These are phyloP conservation scores for Liopterus haemorrhoidalis DNA, from an alignment of 2,888 invertebrate genomes.

Conservation along the genomic window DNA sequence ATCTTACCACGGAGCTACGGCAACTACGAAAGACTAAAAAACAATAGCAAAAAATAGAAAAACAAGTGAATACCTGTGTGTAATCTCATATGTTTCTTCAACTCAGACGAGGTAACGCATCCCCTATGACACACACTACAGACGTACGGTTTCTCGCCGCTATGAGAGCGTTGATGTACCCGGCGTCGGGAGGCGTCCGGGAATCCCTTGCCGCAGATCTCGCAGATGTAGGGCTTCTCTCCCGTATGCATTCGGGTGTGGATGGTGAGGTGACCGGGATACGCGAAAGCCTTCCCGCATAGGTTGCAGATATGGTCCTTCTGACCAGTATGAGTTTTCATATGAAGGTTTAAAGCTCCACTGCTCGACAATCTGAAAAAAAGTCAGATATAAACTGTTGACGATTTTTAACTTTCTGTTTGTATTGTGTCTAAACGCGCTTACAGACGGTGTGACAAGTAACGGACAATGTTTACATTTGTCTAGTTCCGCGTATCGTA, in stretches of 20 bases:
- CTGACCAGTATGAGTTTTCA: conserved; percentile 28
- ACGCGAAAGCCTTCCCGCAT: conserved; percentile 27
- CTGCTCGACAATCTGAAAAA: conserved; percentile 24
- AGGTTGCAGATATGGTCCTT: conserved; percentile 26
- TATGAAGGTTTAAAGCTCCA: conserved; percentile 24
- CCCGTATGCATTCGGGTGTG: conserved; percentile 27
- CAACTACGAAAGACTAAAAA: too few relatives aligned
- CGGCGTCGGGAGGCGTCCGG: conserved; percentile 49
- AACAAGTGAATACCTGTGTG: too few relatives aligned
- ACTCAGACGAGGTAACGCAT: conserved; percentile 43
- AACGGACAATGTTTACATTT: too few relatives aligned
- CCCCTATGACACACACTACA: conserved; percentile 41
- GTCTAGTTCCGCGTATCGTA: too few relatives aligned
- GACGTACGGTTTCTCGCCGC: conserved; percentile 45
- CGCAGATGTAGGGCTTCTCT: conserved; percentile 43
- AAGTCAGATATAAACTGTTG: conserved; percentile 1
- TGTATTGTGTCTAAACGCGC: too few relatives aligned
- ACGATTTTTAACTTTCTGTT: not conserved
- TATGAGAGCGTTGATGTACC: conserved; percentile 47
- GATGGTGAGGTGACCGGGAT: conserved; percentile 27
- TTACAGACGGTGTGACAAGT: too few relatives aligned
- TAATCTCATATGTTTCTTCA: conserved; percentile 47
- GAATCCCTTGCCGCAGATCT: conserved; percentile 47
- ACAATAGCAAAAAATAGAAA: too few relatives aligned
- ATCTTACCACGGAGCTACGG: too few relatives aligned